Conservation (phyloP, 2,888 invertebrate genomes). For the Philereme vetulata region DNA sequence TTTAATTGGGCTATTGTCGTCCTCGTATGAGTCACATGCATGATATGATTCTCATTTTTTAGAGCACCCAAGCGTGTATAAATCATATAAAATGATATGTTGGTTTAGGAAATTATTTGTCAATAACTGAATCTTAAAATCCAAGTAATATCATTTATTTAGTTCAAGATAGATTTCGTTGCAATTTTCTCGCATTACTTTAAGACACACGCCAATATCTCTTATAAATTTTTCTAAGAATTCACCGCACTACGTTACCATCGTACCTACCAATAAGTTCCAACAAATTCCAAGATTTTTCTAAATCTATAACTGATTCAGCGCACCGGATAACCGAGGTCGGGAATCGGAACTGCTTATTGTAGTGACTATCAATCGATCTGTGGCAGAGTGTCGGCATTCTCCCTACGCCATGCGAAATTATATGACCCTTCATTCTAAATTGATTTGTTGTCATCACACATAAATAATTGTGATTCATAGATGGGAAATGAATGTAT, state of each 20-base stretch:
- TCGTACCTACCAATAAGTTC: too few species aligned
- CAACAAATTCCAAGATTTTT: neutral
- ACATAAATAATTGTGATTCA: conserved; percentile 5
- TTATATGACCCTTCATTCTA: conserved; percentile 24
- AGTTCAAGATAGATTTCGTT: too few species aligned
- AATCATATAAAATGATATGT: conserved; percentile 12
- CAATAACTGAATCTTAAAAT: too few species aligned
- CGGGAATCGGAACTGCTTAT: conserved; percentile 20
- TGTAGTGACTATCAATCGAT: conserved; percentile 5
- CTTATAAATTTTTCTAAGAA: neutral
- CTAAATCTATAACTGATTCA: conserved; percentile 23
- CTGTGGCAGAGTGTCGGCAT: conserved; percentile 9
- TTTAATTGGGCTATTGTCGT: conserved; percentile 51
- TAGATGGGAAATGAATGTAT: neutral
- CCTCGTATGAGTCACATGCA: conserved; percentile 42
- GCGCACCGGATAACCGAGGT: conserved; percentile 48
- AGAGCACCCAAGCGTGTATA: conserved; percentile 37
- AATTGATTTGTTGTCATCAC: conserved; percentile 26
- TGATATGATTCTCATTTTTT: conserved; percentile 37
- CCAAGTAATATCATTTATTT: too few species aligned
- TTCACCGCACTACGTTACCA: too few species aligned
- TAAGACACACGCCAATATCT: neutral
- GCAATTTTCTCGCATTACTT: too few species aligned
- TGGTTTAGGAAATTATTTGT: neutral
- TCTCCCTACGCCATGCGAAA: conserved; percentile 27